These are phyloP conservation scores for Ciconia maguari DNA, from an alignment of 2,113 vertebrate genomes.

Conservation along the genomic window DNA sequence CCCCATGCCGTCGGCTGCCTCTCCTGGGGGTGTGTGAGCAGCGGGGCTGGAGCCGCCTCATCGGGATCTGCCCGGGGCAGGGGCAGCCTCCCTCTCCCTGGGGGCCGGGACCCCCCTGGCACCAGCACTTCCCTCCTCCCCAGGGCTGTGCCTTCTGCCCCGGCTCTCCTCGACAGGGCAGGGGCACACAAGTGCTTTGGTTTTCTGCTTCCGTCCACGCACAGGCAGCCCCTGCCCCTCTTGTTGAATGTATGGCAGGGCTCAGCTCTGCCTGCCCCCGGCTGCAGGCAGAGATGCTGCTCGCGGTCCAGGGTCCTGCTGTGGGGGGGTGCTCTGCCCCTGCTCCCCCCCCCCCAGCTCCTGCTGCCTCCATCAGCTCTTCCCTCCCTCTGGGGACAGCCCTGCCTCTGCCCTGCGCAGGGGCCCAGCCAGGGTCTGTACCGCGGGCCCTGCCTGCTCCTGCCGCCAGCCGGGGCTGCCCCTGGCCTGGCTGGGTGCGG, in stretches of 20 bases:
- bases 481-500: fast-evolving
- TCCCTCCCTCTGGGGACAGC: not conserved
- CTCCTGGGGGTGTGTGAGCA: not conserved
- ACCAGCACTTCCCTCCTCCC: not conserved
- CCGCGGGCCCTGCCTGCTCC: not conserved
- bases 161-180: not conserved
- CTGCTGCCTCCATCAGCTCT: not conserved
- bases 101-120: not conserved
- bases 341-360: not conserved
- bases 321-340: not conserved
- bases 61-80: not conserved
- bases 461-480: not conserved
- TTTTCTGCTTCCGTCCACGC: not conserved
- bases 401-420: not conserved
- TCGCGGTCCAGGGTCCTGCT: not conserved
- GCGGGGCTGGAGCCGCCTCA: not conserved
- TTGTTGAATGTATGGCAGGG: not conserved
- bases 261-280: not conserved
- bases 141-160: slow-evolving; percentile 25
- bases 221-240: not conserved
- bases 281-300: not conserved
- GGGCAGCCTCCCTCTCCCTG: not conserved
- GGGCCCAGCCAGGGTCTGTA: no score
- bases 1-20: not conserved
- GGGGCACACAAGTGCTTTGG: slow-evolving; percentile 49